Evolutionary conservation across 2,888 invertebrate genomes (phyloP).

Genomic region (Trichacis sp.): DNA sequence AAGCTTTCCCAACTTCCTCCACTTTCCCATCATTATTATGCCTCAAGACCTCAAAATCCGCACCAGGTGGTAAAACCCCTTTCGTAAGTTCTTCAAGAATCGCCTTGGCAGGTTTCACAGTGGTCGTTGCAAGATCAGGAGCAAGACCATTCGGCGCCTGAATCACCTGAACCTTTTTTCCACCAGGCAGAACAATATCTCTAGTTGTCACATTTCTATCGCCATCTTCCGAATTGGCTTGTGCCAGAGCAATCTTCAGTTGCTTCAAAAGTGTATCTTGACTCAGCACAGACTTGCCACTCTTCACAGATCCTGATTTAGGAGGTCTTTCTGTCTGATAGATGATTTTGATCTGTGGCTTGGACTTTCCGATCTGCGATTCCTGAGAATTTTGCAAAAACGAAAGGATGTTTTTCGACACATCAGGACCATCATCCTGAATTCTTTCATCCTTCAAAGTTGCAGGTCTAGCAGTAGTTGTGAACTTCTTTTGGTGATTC

Average conservation of each 20-base stretch:
- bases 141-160: conserved; percentile 55
- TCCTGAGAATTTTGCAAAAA: conserved; percentile 51
- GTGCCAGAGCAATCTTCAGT: conserved; percentile 79
- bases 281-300: conserved; percentile 52
- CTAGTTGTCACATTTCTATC: conserved; percentile 78
- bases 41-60: conserved; percentile 84
- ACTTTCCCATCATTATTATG: conserved; percentile 80
- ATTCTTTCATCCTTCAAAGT: conserved; percentile 43
- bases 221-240: conserved; percentile 75
- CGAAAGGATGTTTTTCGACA: conserved; percentile 34
- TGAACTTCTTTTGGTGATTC: conserved; percentile 63
- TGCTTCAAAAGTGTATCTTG: conserved; percentile 74
- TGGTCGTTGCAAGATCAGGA: conserved; percentile 70
- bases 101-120: conserved; percentile 75
- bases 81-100: conserved; percentile 84
- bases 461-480: conserved; percentile 20
- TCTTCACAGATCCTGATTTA: conserved; percentile 30
- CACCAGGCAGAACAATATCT: conserved; percentile 80
- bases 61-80: conserved; percentile 82
- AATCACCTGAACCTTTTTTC: conserved; percentile 78
- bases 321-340: conserved; percentile 68
- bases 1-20: conserved; percentile 76
- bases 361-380: conserved; percentile 51
- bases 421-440: conserved; percentile 38
- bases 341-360: conserved; percentile 69